Base-by-base conservation (phyloP, 2,888 invertebrate genomes). In the Ceraclea dissimilis region DNA sequence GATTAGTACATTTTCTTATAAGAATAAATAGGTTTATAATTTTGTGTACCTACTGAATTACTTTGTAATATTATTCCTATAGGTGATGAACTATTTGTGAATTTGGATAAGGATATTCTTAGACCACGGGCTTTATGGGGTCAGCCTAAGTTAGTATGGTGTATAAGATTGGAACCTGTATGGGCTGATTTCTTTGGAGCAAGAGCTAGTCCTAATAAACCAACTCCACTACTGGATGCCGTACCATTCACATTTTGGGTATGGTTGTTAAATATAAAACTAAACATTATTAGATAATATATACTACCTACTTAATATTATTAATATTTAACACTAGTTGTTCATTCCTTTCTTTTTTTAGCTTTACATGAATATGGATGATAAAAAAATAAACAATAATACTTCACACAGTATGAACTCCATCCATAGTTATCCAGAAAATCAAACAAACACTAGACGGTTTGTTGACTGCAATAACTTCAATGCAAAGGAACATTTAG, bases 171-270 rank as follows among this genome's bases (percentile, higher is more conserved):
- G 44, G 95, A 96, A 69, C 95, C 96, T 0, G 80, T 94, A 52
- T 96, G 95, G 94, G 86, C 89, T 11, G 96, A 96, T 71, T 95
- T 95, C 70, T 79, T 85, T 60, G 93, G 93, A 5, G 89, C 90
- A 1, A 79, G 89, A 22, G 89, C 90, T 0, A 88, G 88, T 1
- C 79, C 81, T 56, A 83, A 81, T 67, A 84, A 84, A 65, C 83
- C 90, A 0, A 85, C 90, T 62, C 88, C 92, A 2, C 83, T 92
- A 67, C 71, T 92, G 22, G 92, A 92, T 70, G 88, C 93, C 2
- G 86, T 94, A 63, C 95, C 94, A 1, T 73, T 93, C 20, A 90
- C 91, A 2, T 72, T 93, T 11, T 95, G 95, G 95, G 75, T 92
- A 56, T n/a, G 64, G 49, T 26, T 26, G 43, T n/a, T n/a, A n/a